Base-by-base conservation (phyloP, 2,113 vertebrate genomes). In the Tor tambroides region DNA sequence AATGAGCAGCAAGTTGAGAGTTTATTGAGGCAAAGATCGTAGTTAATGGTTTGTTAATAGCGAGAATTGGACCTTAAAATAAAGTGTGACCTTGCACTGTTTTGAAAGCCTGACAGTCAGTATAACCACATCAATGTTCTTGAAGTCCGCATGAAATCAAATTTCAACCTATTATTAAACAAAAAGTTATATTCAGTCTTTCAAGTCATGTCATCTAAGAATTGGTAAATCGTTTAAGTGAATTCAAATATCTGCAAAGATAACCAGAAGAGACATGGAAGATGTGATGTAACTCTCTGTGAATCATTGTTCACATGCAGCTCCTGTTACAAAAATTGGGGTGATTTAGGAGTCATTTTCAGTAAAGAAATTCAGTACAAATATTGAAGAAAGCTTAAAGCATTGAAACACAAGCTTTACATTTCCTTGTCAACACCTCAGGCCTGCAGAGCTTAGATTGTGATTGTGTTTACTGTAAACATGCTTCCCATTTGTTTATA, bases 391-490 rank as follows among this genome's bases (percentile, higher is more conserved):
- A 35, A 9, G 28, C 30, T 69, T 69, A 6, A 71, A 54, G 51
- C 51, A 21, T 30, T 21, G 65, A 35, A 71, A 10, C 30, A 21
- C 30, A 71, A 32, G 6, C 28, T 67, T 32, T 30, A 67, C 14
- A 30, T 21, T 35, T 71, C 30, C 30, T 35, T 4, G 30, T 35
- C 30, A 71, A 35, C 7, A n/a, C 7, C 32, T 35, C 17, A 35
- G 30, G 32, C 67, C 67, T 71, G 67, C 30, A 71, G 23, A 74
- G 35, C 71, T 41, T 12, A 11, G 35, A n/a, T 74, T 6, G 10
- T 74, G 35, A n/a, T 14, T 72, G 30, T 38, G 35, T 72, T 72
- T 72, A 74, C 71, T 23, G 71, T 74, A 74, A 41, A 41, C 35
- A 23, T 41, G 32, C 35, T 41, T n/a, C 21, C 14, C 4, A 9